phyloP scores from a whole-genome alignment of 2,797 vertebrate genomes.

The Clarias fuscus region DNA sequence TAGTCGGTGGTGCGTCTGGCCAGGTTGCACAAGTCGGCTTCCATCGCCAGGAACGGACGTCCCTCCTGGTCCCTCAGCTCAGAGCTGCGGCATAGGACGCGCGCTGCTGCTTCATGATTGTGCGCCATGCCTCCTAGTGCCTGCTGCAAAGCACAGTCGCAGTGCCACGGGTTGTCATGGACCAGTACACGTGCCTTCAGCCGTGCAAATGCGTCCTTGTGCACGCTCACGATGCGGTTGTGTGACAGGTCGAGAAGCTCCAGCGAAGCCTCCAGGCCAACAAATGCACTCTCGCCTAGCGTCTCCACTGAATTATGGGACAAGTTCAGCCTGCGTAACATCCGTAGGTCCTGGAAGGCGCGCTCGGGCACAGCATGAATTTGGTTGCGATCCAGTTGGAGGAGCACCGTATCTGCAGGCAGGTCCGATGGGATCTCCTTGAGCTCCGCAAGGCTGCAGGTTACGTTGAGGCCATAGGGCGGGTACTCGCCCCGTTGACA shows the following conservation, averaged over 20 bases:
- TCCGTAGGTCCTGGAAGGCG: conserved; percentile 91
- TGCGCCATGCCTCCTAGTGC: conserved; percentile 93
- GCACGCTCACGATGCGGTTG: conserved; percentile 94
- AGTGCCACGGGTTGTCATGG: conserved; percentile 98
- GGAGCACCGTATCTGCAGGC: conserved; percentile 87
- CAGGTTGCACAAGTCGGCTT: conserved; percentile 93
- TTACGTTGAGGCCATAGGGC: conserved; percentile 86
- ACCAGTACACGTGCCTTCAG: conserved; percentile 92
- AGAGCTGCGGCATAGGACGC: conserved; percentile 92
- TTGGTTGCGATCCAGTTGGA: conserved; percentile 96
- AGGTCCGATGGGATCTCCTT: conserved; percentile 95
- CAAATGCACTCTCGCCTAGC: conserved; percentile 92
- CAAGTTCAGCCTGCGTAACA: conserved; percentile 92
- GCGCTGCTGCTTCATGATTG: conserved; percentile 90
- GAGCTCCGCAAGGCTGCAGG: conserved; percentile 94
- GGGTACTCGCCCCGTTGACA: conserved; percentile 84
- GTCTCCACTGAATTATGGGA: conserved; percentile 95
- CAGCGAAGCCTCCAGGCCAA: conserved; percentile 89
- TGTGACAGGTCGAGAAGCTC: conserved; percentile 95
- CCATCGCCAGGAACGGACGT: conserved; percentile 87
- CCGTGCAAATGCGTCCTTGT: conserved; percentile 93
- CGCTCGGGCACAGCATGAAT: conserved; percentile 93
- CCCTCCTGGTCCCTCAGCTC: conserved; percentile 89
- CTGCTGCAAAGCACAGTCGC: conserved; percentile 96
- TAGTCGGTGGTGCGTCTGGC: conserved; percentile 97